A percentile compares a stretch with the other conserved stretches of the same genome.
Conservation (phyloP, 2,888 invertebrate genomes). For the Lottia gigantea region DNA sequence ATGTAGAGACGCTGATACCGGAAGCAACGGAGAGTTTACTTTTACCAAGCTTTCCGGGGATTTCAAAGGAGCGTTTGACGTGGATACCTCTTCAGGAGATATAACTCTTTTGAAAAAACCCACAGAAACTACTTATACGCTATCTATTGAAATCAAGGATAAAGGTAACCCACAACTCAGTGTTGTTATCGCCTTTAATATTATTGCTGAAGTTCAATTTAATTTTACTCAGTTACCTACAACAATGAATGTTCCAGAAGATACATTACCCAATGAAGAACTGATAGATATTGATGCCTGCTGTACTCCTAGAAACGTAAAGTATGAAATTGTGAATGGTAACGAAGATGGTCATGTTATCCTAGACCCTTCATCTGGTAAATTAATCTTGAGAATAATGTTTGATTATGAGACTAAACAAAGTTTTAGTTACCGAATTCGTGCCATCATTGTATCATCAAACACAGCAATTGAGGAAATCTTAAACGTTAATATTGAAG, state of each 20-base stretch:
- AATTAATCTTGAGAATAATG: conserved; percentile 30
- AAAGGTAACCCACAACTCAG: conserved; percentile 29
- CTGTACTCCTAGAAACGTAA: conserved; percentile 47
- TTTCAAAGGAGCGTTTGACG: conserved; percentile 27
- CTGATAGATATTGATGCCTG: background rate
- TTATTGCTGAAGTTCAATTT: conserved; percentile 24
- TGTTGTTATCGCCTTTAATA: conserved; percentile 34
- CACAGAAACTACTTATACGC: conserved; percentile 21
- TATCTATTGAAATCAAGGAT: conserved; percentile 39
- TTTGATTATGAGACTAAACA: conserved; percentile 40
- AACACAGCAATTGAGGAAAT: conserved; percentile 28
- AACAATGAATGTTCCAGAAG: background rate
- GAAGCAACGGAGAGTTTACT: conserved; percentile 32
- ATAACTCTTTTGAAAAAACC: conserved; percentile 26
- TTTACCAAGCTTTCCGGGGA: conserved; percentile 33
- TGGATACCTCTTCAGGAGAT: conserved; percentile 29
- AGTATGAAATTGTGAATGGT: conserved; percentile 86
- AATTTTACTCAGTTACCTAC: background rate
- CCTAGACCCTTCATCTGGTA: conserved; percentile 34
- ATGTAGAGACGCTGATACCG: conserved; percentile 38
- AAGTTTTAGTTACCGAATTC: conserved; percentile 30
- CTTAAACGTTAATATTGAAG: conserved; percentile 37
- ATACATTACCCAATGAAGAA: background rate
- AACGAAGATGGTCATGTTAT: conserved; percentile 76
- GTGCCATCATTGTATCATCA: conserved; percentile 30